Base-by-base conservation (phyloP, 2,797 vertebrate genomes). In the Geotrypetes seraphini region DNA sequence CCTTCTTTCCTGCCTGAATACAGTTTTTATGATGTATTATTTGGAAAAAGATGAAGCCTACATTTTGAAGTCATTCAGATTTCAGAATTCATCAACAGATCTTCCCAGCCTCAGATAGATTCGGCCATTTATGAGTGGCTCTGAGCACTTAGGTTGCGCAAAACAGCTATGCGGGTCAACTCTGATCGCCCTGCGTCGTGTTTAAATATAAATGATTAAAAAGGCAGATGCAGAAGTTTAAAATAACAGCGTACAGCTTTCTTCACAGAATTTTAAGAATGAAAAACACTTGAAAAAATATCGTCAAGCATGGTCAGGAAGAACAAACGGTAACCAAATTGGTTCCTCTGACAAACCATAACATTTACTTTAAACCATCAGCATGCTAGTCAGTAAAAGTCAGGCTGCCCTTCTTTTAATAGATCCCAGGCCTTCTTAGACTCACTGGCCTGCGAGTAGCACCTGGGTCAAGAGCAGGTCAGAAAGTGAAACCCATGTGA, bases 271-370 rank as follows among this genome's bases (percentile, higher is more conserved):
- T 76, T 78, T 77, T 69, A 73, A 46, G 71, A 88, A 94, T 92
- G 81, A 84, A 82, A 90, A 90, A 88, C 91, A 93, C 88, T 91
- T 94, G 90, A 75, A 73, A 84, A 92, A 94, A 93, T 88, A 93
- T 63, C 69, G 72, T 70, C 78, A 68, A 74, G 78, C 71, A 66
- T 57, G 64, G 60, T 67, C 75, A 81, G 82, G 83, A 83, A 87
- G 86, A 80, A 89, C 84, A 83, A 89, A 92, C 84, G 80, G 85
- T 85, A 90, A 91, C 91, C 87, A 85, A 86, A 88, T 89, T 88
- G 89, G 87, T 90, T 93, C 88, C 88, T 90, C 87, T 85, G 85
- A 90, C 87, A 91, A 95, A 96, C 87, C 90, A 90, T 89, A 92
- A 96, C 90, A 94, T 94, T 96, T 92, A 84, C 83, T 90, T 89